Base-by-base conservation (phyloP, 2,888 invertebrate species). In the Busseola fusca region DNA sequence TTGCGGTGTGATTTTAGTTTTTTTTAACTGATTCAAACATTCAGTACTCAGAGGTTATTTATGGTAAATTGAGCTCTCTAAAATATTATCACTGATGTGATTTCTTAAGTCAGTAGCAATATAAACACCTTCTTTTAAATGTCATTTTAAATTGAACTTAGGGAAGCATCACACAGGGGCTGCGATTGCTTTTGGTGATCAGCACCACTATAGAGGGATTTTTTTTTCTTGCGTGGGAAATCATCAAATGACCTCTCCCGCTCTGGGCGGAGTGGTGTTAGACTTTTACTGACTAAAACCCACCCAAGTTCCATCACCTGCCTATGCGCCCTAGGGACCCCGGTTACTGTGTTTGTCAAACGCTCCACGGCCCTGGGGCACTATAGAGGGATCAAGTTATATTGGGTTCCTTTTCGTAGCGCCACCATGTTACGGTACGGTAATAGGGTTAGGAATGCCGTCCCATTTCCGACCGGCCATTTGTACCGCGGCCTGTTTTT, bases 381-480 rank as follows among this genome's bases (percentile, higher is more conserved):
- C 1, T 37, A 2, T n/a, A 1, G 1, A 50, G 30, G 30, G 45
- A 21, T 48, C 80, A 25, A 45, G 40, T 30, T 50, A 74, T 2
- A 64, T 48, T 69, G 59, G 76, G 1, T 18, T 14, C 1, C 0
- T 10, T 59, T 1, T 50, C n/a, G 58, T 64, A 71, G 73, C 83
- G 75, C 80, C 72, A 78, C 73, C 58, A 50, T 83, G 82, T 80
- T 83, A 84, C 77, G 74, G 74, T 73, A 84, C 56, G 21, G 66
- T 88, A 86, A 87, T 86, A 82, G 82, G 82, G 78, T 81, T 74
- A 82, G 87, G 92, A 92, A 92, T 92, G 92, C 76, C 60, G 91
- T 86, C 86, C 89, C 86, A 90, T 92, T 91, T 90, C 89, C 89
- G 87, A 84, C 81, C 80, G 76, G 59, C 54, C 58, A 71, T 78